Evolutionary conservation across 1,140 invertebrate species (phyloP), one percentile per base, ranked within the genome.

Genomic region (Bombus pascuorum): DNA sequence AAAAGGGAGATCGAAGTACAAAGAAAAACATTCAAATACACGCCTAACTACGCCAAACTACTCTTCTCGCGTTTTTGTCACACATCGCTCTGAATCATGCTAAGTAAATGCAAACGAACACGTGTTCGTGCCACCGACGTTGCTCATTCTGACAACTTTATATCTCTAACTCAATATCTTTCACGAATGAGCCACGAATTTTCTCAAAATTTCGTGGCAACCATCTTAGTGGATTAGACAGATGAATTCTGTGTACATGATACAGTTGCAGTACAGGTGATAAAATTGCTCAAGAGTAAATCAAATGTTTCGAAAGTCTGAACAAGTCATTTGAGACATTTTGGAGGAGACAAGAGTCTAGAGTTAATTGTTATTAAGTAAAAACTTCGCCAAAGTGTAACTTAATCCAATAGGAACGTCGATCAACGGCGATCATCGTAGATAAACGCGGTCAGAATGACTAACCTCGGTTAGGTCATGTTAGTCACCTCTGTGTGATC

Each of bases 401-500:
- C 18, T 53, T 28, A 1, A 62, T 42, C 28, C 15, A 28, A 9
- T 28, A 4, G 42, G 12, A 39, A 57, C 10, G n/a, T 59, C 12
- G 37, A 9, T 42, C 5, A 32, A 39, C 34, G 28, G 44, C 44
- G 65, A 72, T 39, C 25, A 42, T 65, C 44, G 47, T 22, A 22
- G 5, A 22, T 53, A 53, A 22, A 53, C 18, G 47, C 44, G 53
- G 70, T 90, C 89, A 80, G 85, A 87, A 85, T 87, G 87, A 90
- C 78, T 85, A 91, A 90, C 85, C 70, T 32, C 83, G 59, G 59
- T 91, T 92, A 92, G 80, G 78, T 87, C 86, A 91, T 87, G 91
- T 94, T 94, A 95, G 93, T 95, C 96, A 96, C 96, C 96, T 96
- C 95, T 96, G 96, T 81, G 96, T 97, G 92, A 96, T 96, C 95